These are phyloP conservation scores for Formica aserva DNA, from an alignment of 2,888 invertebrate genomes.

Conservation along the genomic window DNA sequence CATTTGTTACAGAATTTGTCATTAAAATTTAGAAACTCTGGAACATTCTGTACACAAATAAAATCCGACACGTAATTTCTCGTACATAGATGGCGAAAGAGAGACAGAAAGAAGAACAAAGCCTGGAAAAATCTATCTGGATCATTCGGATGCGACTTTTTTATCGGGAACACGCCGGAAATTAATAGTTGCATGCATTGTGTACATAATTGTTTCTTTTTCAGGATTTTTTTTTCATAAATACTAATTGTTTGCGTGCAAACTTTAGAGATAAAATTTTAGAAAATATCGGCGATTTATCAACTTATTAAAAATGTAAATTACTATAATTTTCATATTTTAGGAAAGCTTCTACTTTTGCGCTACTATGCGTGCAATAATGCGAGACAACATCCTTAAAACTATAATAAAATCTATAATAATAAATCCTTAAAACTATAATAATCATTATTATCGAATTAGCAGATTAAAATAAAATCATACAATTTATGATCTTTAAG, in stretches of 20 bases:
- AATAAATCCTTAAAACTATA: neutral
- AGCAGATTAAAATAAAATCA: neutral
- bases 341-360: neutral
- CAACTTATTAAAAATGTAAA: neutral
- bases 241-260: neutral
- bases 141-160: constrained; percentile 48
- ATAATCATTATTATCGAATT: neutral
- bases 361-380: neutral
- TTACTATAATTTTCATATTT: neutral
- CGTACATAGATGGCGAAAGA: constrained; percentile 24
- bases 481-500: neutral
- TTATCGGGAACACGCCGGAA: constrained; percentile 38
- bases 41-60: constrained; percentile 24
- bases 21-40: neutral
- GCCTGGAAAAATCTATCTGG: constrained; percentile 59
- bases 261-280: neutral
- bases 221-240: neutral
- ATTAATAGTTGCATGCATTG: constrained; percentile 46
- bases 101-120: constrained; percentile 49
- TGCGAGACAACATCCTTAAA: neutral
- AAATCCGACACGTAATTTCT: constrained; percentile 25
- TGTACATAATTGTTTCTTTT: neutral
- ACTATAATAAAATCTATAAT: neutral
- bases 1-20: neutral
- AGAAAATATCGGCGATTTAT: neutral